These are phyloP conservation scores for Thyatira batis DNA, from an alignment of 2,888 invertebrate genomes.

Conservation along the genomic window DNA sequence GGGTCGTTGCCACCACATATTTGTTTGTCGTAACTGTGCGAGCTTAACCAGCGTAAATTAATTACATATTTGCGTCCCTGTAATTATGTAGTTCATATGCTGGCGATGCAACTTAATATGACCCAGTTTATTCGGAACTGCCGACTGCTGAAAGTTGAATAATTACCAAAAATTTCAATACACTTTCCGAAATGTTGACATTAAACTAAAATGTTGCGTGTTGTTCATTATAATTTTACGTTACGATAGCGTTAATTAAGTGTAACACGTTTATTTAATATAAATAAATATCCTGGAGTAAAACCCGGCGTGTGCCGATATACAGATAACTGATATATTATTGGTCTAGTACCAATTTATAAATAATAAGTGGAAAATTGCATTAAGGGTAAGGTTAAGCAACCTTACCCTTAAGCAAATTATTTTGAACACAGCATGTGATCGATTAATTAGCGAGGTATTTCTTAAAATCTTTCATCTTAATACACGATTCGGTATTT, in stretches of 20 bases:
- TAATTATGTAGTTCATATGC: constrained; percentile 59
- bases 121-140: constrained; percentile 54
- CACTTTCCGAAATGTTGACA: constrained; percentile 17
- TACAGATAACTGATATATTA: too few relatives aligned
- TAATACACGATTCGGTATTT: too few relatives aligned
- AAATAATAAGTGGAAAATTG: too few relatives aligned
- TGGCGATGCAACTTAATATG: constrained; percentile 55
- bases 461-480: too few relatives aligned
- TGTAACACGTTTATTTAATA: background rate
- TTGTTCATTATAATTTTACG: constrained; percentile 11
- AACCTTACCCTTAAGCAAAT: too few relatives aligned
- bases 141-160: constrained; percentile 36
- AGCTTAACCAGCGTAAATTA: constrained; percentile 59
- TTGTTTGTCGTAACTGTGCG: constrained; percentile 45
- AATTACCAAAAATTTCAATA: constrained; percentile 44
- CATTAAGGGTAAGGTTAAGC: too few relatives aligned
- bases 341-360: too few relatives aligned
- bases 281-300: too few relatives aligned
- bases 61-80: constrained; percentile 60
- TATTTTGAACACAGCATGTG: too few relatives aligned
- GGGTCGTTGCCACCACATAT: constrained; percentile 34
- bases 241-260: background rate
- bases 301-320: too few relatives aligned
- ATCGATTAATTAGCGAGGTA: too few relatives aligned
- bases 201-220: constrained; percentile 10